Evolutionary conservation across 2,888 invertebrate genomes (phyloP), one percentile per base, ranked within the genome.

Genomic region (Tetranychus truncatus): DNA sequence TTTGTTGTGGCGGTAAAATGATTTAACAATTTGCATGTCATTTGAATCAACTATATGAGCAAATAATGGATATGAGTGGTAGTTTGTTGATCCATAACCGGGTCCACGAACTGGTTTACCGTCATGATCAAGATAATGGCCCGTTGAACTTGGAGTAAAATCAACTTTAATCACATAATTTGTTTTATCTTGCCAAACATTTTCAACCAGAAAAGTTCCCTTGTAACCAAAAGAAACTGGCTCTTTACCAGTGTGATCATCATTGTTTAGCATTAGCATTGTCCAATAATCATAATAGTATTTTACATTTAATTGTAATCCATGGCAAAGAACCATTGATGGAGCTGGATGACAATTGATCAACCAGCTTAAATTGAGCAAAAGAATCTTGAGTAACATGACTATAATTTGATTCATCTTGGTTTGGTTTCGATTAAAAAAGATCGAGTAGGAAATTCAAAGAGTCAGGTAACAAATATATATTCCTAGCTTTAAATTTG

Each of bases 161-260:
- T 55, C 45, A 9, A 73, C 24, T 66, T 73, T 73, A 9, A 73
- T 18, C 69, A 77, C 21, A 75, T 73, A 76, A 24, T 34, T 20
- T 7, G 21, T 20, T 18, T 66, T 34, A 74, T 77, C 72, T 74
- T 77, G 75, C 77, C 77, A 77, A 20, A 77, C 71, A 74, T 77
- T 77, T 55, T 76, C 73, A 24, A 77, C 72, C 6, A 45, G n/a
- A 20, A 77, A 24, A n/a, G 72, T 24, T 9, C 71, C 66, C 45
- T 74, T 55, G 11, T 71, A 55, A 45, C 73, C 71, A 74, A 77
- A 76, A 21, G 76, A 76, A 9, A 74, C 73, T 74, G 77, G 77
- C 65, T 77, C 77, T 55, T 72, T 74, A 18, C 74, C 74, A 8
- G n/a, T 21, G 45, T 74, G 74, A 67, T 77, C 77, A 74, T 73